Base-by-base conservation (phyloP, 2,113 vertebrate species). In the Carlito syrichta region DNA sequence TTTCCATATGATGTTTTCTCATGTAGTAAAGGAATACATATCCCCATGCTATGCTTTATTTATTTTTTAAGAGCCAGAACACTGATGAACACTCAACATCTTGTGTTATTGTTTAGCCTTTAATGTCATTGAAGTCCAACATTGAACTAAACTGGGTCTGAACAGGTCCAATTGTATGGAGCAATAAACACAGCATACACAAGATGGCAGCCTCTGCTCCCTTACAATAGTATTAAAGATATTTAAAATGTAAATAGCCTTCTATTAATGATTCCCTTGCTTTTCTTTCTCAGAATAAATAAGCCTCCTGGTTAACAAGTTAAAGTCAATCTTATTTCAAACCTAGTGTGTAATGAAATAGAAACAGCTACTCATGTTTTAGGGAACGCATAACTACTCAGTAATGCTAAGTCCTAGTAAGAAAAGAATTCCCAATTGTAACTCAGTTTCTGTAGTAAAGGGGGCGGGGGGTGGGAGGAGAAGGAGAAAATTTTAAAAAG, bases 121-220 rank as follows among this genome's bases (percentile, higher is more conserved):
- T 38, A 9, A n/a, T 50, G 11, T 35, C 71, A 68, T 66, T 69
- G 66, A 83, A 90, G 19, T n/a, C 27, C n/a, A 76, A 43, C 12
- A 43, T 0, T 89, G 50, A 82, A 89, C 38, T 48, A 50, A 73
- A 62, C 10, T 85, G 78, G 27, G 20, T 58, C 77, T 93, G 50
- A 63, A 83, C 3, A 22, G 3, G 58, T 48, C 35, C 8, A 60
- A 3, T 83, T 94, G 0, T 10, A 32, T 0, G 17, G 22, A 74
- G 95, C 93, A 97, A 30, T 87, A 77, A 97, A 40, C 38, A 17
- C 32, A 91, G 19, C 13, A 8, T 0, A 68, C 96, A 97, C 87
- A 83, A 63, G 97, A 81, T 94, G 96, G 97, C 95, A 97, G 97
- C 10, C 48, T 97, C 86, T 97, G 81, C 81, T 71, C 50, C 92